A percentile compares a stretch with the other conserved stretches of the same genome.
Evolutionary conservation across 2,888 invertebrate species (phyloP).

Genomic region (Sarcophaga subvicina): DNA sequence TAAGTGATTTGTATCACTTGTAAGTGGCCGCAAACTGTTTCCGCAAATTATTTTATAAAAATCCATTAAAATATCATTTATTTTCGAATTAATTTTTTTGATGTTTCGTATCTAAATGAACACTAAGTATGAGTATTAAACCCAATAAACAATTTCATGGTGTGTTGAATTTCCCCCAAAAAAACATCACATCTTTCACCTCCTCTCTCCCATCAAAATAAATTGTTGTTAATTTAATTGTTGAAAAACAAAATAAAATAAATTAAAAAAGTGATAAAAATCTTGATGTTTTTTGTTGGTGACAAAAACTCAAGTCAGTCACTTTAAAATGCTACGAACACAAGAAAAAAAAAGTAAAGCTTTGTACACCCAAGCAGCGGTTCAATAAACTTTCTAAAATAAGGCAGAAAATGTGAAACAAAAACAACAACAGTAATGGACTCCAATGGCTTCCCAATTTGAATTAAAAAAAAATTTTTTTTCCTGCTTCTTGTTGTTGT

Average conservation of each 20-base stretch:
- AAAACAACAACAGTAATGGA: neutral
- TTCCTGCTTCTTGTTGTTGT: neutral
- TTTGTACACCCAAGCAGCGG: constrained; percentile 8
- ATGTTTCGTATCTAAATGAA: neutral
- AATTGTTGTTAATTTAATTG: constrained; percentile 35
- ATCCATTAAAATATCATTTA: too few relatives aligned
- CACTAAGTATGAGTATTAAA: neutral
- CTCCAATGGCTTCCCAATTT: constrained; percentile 47
- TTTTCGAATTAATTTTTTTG: neutral
- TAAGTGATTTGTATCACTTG: too few relatives aligned
- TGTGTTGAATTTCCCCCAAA: neutral
- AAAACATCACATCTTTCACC: neutral
- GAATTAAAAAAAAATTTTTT: constrained; percentile 45
- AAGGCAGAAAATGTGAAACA: constrained; percentile 3
- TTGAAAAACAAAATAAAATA: neutral
- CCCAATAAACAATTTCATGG: constrained; percentile 17
- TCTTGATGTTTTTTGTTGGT: constrained; percentile 22
- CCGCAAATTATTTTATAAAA: too few relatives aligned
- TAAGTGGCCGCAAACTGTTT: too few relatives aligned
- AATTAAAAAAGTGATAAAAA: constrained; percentile 49
- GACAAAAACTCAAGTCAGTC: neutral
- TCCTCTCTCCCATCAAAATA: neutral
- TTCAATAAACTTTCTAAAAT: constrained; percentile 67
- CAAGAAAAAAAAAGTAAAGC: neutral
- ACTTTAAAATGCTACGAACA: constrained; percentile 10